Percentiles rank a stretch among this genome's conserved stretches.
phyloP scores from a whole-genome alignment of 2,113 vertebrate species.

The Nothocercus julius region DNA sequence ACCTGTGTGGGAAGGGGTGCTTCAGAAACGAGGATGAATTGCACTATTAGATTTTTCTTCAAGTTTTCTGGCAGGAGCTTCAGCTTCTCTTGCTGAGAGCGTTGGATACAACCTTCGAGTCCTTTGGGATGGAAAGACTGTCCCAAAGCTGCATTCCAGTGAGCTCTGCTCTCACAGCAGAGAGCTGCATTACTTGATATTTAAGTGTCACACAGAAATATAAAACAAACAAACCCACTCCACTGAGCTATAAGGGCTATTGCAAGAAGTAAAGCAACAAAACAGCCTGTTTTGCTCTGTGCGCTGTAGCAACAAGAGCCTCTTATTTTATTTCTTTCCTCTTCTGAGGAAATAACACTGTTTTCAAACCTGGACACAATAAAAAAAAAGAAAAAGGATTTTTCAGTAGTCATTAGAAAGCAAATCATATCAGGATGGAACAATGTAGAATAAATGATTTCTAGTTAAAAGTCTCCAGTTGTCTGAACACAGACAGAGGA shows the following conservation, averaged over 20 bases:
- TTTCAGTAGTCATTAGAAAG: background rate
- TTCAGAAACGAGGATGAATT: conserved; percentile 36
- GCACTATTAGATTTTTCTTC: conserved; percentile 15
- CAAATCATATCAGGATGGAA: background rate
- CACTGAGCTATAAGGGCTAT: no score
- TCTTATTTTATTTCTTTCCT: background rate
- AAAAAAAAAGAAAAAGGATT: background rate
- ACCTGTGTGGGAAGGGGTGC: background rate
- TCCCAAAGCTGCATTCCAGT: background rate
- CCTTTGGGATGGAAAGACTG: background rate
- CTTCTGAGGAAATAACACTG: background rate
- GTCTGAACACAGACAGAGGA: background rate
- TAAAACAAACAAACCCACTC: background rate
- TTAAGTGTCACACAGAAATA: background rate
- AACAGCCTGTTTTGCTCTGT: background rate
- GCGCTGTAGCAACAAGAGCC: background rate
- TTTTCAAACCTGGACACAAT: background rate
- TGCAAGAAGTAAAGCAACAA: no score
- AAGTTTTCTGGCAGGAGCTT: background rate
- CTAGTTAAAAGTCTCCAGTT: background rate
- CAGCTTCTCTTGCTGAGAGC: background rate
- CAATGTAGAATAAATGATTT: background rate
- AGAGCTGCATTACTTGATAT: background rate
- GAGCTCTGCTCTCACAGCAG: background rate
- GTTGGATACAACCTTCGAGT: background rate